Conservation (phyloP, 2,797 vertebrate genomes). For the Aselliscus stoliczkanus region DNA sequence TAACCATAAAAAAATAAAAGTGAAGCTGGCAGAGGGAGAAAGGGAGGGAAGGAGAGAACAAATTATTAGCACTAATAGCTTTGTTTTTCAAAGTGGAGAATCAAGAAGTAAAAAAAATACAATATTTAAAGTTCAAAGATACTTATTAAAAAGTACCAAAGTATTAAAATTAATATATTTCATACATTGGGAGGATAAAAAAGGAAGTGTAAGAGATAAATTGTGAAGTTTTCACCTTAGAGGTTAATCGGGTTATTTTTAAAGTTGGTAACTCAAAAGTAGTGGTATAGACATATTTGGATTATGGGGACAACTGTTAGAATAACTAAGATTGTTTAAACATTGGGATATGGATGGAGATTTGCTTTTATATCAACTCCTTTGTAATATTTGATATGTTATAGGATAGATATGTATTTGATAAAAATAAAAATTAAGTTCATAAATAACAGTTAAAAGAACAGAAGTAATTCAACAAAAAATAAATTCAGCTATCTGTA, state of each 20-base stretch:
- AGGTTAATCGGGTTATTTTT: neutral
- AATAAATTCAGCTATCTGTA: neutral
- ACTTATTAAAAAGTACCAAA: neutral
- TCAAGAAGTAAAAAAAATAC: neutral
- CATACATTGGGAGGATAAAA: neutral
- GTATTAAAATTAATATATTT: neutral
- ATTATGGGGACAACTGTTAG: neutral
- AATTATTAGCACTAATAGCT: neutral
- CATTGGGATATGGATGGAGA: neutral
- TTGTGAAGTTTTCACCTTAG: neutral
- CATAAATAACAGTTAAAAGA: neutral
- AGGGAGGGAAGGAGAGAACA: neutral
- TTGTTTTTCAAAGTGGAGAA: constrained; percentile 9
- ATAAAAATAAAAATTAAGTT: neutral
- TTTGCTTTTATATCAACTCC: neutral
- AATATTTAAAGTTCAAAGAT: constrained; percentile 22
- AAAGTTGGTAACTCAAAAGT: neutral
- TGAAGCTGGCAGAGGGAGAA: neutral
- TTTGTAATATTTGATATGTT: neutral
- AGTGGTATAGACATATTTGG: neutral
- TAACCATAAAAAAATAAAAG: neutral
- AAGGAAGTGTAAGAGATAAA: neutral
- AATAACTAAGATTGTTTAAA: neutral
- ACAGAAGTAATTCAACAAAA: neutral
- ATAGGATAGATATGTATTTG: neutral